Conservation (phyloP, 2,888 invertebrate genomes). For the Creontiades dilutus region DNA sequence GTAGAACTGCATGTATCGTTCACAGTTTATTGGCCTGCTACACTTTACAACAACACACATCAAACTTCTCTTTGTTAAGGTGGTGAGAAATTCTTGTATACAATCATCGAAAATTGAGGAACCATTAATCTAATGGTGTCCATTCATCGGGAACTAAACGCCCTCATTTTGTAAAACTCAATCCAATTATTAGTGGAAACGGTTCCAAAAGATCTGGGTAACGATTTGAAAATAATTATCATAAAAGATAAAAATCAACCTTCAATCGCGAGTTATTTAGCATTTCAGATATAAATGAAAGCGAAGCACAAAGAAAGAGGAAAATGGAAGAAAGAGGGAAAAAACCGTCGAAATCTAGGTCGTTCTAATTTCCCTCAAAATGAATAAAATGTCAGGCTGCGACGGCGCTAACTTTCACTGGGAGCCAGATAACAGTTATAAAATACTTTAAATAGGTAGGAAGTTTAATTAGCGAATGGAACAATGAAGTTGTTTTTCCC, state of each 20-base stretch:
- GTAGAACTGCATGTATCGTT: too few species aligned
- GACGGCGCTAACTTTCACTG: slow-evolving; percentile 23
- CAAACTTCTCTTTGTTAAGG: too few species aligned
- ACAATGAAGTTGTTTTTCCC: slow-evolving; percentile 59
- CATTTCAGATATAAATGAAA: not conserved
- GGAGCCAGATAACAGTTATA: slow-evolving; percentile 48
- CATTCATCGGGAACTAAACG: too few species aligned
- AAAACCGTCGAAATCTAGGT: slow-evolving; percentile 7
- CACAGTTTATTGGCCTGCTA: too few species aligned
- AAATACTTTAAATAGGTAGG: slow-evolving; percentile 59
- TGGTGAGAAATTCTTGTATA: too few species aligned
- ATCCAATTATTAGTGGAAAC: not conserved
- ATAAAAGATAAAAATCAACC: not conserved
- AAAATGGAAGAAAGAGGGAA: not conserved
- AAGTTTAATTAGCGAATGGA: slow-evolving; percentile 60
- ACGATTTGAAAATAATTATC: not conserved
- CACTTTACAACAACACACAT: too few species aligned
- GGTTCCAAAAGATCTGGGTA: not conserved
- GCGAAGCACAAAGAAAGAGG: not conserved
- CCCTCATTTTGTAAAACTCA: too few species aligned
- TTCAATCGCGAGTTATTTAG: not conserved
- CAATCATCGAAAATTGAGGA: too few species aligned
- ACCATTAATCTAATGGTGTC: too few species aligned
- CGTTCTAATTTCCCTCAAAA: slow-evolving; percentile 42
- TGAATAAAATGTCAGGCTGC: slow-evolving; percentile 39